Percentiles rank a stretch among this genome's conserved stretches.
Evolutionary conservation across 2,888 invertebrate genomes (phyloP).

Genomic region (Odontomyia ornata): DNA sequence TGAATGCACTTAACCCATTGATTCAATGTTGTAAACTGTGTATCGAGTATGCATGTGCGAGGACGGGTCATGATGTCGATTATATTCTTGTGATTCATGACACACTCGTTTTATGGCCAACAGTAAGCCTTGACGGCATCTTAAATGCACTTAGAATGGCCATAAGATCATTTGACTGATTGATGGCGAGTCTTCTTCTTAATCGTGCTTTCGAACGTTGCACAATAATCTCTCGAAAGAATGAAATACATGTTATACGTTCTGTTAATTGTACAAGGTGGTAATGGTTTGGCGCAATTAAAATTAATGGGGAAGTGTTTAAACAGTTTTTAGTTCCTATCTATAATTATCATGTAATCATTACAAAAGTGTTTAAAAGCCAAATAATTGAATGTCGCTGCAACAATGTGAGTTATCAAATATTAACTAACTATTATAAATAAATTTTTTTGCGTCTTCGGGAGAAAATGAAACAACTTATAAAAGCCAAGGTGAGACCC

Average conservation of each 20-base stretch:
- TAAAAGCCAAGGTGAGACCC: too few relatives aligned
- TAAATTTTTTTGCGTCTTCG: too few relatives aligned
- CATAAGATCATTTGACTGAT: constrained; percentile 26
- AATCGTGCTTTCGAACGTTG: not conserved
- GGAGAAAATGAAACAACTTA: too few relatives aligned
- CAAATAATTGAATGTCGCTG: not conserved
- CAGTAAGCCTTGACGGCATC: constrained; percentile 18
- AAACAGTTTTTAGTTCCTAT: not conserved
- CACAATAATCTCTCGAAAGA: not conserved
- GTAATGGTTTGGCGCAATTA: not conserved
- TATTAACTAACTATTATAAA: too few relatives aligned
- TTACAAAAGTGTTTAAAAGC: not conserved
- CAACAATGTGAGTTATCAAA: not conserved
- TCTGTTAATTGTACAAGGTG: not conserved
- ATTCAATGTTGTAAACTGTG: not conserved
- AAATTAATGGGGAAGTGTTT: not conserved
- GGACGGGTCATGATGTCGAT: not conserved
- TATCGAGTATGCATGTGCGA: not conserved
- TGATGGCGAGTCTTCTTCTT: constrained; percentile 10
- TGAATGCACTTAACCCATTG: not conserved
- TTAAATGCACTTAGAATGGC: constrained; percentile 2
- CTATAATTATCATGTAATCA: not conserved
- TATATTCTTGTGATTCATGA: constrained; percentile 1
- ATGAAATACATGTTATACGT: not conserved
- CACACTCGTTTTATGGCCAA: not conserved